Evolutionary conservation across 2,888 invertebrate genomes (phyloP), one percentile per base, ranked within the genome.

Genomic region (Pogonocherus hispidulus): DNA sequence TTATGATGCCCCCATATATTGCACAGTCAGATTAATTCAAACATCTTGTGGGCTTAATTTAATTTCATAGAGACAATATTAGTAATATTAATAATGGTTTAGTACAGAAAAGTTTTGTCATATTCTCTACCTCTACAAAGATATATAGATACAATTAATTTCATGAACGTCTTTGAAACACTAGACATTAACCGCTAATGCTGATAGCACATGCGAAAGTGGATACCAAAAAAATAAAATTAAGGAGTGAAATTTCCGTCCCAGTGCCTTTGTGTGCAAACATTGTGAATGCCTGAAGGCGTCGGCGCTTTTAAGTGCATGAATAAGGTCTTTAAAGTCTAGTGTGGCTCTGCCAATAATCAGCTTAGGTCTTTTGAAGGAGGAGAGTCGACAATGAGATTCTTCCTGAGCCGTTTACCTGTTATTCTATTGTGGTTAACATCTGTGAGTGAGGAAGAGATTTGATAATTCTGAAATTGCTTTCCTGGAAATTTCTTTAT

Each of bases 371-470:
- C 49, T 27, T 52, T 62, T 52, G 57, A 60, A 66, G 55, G 51
- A 22, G n/a, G n/a, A n/a, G 54, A 37, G 51, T 27, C 37, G 32
- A 67, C 63, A 67, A 67, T 63, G 35, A 56, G 63, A 55, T 66
- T 63, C 41, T 14, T 55, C 63, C 27, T 63, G 63, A 67, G 63
- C 67, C 63, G 63, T 67, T 67, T 67, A 67, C 67, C 63, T 63
- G 62, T 47, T 41, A 63, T 27, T 32, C 55, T 18, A 35, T 63
- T 56, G 49, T 22, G 67, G 67, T 54, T 46, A 27, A 18, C 67
- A 49, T 41, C 63, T 67, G 67, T 63, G 51, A 27, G 52, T 23
- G 35, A 51, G 49, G 60, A 59, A 60, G 22, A 49, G 37, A 37
- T 56, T 56, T 19, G 41, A 19, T 11, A 20, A n/a, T 35, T 20